These are phyloP conservation scores for Rhynchonycteris naso DNA, from an alignment of 2,797 vertebrate species.

Conservation along the genomic window DNA sequence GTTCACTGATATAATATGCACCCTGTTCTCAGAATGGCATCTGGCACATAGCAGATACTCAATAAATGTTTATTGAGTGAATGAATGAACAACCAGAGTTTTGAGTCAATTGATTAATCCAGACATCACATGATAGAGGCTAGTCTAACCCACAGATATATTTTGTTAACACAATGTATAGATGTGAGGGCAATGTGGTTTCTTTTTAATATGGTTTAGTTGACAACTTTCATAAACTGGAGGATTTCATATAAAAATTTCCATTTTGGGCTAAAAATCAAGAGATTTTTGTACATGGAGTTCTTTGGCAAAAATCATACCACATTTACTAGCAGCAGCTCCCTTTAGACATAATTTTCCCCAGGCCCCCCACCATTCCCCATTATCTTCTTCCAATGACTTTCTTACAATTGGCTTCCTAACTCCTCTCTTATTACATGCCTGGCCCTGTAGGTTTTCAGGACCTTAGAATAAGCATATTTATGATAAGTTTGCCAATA, in stretches of 20 bases:
- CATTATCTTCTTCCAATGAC: not conserved
- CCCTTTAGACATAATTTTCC: not conserved
- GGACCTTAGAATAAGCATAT: not conserved
- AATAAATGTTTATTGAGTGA: too few species aligned
- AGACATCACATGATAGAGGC: not conserved
- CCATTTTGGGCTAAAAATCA: not conserved
- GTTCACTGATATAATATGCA: not conserved
- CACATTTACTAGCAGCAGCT: not conserved
- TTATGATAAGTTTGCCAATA: not conserved
- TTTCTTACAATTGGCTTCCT: not conserved
- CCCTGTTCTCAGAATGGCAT: not conserved
- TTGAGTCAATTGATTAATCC: not conserved
- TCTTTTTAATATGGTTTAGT: not conserved
- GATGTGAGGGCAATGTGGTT: too few species aligned
- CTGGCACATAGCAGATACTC: not conserved
- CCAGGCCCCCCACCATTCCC: not conserved
- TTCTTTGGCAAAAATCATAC: not conserved
- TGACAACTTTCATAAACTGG: not conserved
- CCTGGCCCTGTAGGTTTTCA: not conserved
- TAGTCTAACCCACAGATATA: not conserved
- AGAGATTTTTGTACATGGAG: not conserved
- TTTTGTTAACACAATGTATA: not conserved
- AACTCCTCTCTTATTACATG: not conserved
- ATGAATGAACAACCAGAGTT: not conserved
- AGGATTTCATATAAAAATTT: conserved; percentile 22